Evolutionary conservation across 2,797 vertebrate genomes (phyloP).

Genomic region (Chrosomus eos): DNA sequence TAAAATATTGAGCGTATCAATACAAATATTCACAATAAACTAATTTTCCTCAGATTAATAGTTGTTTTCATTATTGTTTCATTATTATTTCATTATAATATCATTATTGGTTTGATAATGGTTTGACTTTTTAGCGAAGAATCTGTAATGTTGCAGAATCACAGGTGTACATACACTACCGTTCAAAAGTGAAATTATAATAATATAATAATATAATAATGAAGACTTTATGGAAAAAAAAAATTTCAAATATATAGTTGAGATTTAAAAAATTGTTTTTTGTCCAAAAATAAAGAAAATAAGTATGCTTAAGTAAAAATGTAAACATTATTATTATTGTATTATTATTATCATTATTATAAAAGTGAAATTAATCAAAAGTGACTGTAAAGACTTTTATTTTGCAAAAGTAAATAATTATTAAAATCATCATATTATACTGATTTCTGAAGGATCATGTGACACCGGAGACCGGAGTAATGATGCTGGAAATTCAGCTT

Average conservation of each 20-base stretch:
- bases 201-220: too few species aligned
- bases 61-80: too few species aligned
- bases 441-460: background rate
- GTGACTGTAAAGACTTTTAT: background rate
- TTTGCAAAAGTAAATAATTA: background rate
- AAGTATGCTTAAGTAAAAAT: too few species aligned
- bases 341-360: too few species aligned
- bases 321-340: too few species aligned
- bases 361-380: background rate
- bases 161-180: background rate
- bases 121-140: background rate
- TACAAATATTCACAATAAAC: background rate
- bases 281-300: too few species aligned
- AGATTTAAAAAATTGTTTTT: too few species aligned
- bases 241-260: too few species aligned
- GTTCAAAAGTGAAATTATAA: background rate
- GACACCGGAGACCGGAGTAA: background rate
- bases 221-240: too few species aligned
- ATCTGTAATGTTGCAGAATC: background rate
- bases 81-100: too few species aligned
- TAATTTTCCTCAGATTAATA: background rate
- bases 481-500: background rate
- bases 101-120: too few species aligned
- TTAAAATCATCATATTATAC: too few species aligned
- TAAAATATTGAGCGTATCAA: background rate